Base-by-base conservation (phyloP, 1,140 invertebrate genomes). In the Brachionus rotundiformis region DNA sequence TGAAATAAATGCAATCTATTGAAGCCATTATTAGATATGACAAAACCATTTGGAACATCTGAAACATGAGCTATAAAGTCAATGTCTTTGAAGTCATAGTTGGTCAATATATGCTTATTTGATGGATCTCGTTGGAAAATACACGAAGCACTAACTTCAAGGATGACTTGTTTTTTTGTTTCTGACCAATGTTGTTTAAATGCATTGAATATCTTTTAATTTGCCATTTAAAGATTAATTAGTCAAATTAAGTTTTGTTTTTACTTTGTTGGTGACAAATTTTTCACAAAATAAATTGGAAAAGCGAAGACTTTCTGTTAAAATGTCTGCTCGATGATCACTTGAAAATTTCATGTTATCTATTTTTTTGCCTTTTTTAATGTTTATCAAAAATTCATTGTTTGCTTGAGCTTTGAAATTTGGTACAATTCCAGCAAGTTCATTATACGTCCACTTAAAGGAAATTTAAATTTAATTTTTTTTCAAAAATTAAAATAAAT, bases 321-420 rank as follows among this genome's bases (percentile, higher is more conserved):
- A 89, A 83, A 99, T 91, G 83, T 98, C 91, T 81, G 93, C 91
- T 85, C 96, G 91, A 86, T 95, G 93, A 85, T 99, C 96, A 3
- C 95, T 95, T n/a, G 95, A 96, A 87, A 99, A 98, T 85, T 92
- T 94, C 93, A 99, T 98, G 16, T 92, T 92, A 85, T 98, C 96
- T 65, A 92, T 90, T 90, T 97, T 97, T 83, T 87, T 93, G 39
- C 87, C 87, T 85, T 94, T 93, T 86, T 95, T 92, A 89, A 95
- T 92, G 5, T 92, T 93, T 82, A 98, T 92, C 81, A 92, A 91
- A 86, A 97, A 96, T 87, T 96, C 86, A 85, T 87, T 86, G 82
- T 86, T 88, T 29, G 84, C 83, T 31, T 86, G 85, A 25, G 84
- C 84, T 68, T 86, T 86, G 5, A 84, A 83, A 83, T 86, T 88